Conservation (phyloP, 2,113 vertebrate genomes). For the Rostratula benghalensis region DNA sequence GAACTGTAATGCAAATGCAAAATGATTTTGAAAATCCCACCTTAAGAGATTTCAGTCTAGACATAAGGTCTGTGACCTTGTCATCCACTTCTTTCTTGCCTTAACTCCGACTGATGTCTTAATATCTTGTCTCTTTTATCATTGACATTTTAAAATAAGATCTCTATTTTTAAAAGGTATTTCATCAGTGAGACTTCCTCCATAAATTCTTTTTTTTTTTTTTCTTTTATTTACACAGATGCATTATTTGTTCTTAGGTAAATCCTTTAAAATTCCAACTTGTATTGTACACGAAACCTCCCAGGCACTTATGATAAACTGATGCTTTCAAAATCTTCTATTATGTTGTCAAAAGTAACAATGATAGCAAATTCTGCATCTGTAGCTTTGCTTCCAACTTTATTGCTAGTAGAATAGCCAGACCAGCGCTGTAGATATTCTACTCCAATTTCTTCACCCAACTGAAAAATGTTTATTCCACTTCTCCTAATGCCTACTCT, state of each 20-base stretch:
- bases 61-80: slow-evolving; percentile 2
- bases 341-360: background rate
- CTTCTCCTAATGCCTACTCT: background rate
- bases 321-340: background rate
- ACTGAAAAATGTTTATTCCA: background rate
- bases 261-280: background rate
- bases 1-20: background rate
- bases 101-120: slow-evolving; percentile 27
- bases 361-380: background rate
- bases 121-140: background rate
- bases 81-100: background rate
- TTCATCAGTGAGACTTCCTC: background rate
- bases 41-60: slow-evolving; percentile 9
- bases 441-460: background rate
- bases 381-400: background rate
- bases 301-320: background rate
- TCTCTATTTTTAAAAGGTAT: background rate
- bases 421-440: background rate
- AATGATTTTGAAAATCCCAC: slow-evolving; percentile 14
- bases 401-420: background rate
- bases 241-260: background rate
- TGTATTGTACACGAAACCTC: background rate
- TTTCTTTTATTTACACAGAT: background rate
- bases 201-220: background rate
- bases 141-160: background rate